A percentile compares a stretch with the other conserved stretches of the same genome.
These are phyloP conservation scores for Drosophila mimetica DNA, from an alignment of 2,888 invertebrate genomes.

Conservation along the genomic window DNA sequence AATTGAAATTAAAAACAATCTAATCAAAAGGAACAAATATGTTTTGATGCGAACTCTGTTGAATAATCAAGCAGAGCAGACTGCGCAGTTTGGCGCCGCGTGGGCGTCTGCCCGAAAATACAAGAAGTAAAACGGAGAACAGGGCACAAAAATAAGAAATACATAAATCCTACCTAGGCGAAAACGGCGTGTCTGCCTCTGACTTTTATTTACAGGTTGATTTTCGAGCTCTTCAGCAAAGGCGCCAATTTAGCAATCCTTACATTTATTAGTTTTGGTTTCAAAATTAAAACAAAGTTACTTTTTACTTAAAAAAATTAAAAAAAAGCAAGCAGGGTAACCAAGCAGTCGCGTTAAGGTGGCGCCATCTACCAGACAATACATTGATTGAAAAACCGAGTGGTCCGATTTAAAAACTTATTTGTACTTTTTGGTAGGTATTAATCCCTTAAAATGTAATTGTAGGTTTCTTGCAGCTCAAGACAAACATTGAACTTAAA, in stretches of 20 bases:
- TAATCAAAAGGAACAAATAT: constrained; percentile 8
- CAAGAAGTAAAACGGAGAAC: constrained; percentile 39
- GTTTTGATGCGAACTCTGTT: constrained; percentile 47
- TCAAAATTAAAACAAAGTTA: no score
- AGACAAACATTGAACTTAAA: no score
- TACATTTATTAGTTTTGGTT: no score
- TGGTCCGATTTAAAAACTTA: no score
- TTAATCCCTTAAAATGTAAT: no score
- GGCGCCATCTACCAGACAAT: no score
- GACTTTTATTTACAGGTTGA: constrained; percentile 74
- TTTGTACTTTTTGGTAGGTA: no score
- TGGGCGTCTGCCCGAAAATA: constrained; percentile 70
- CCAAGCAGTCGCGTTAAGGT: no score
- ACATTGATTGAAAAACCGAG: no score
- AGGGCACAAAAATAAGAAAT: constrained; percentile 29
- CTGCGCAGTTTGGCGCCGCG: constrained; percentile 65
- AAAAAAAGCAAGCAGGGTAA: no score
- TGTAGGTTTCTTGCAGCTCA: no score
- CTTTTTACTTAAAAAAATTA: no score
- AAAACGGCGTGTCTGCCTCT: constrained; percentile 40
- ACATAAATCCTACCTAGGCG: constrained; percentile 49
- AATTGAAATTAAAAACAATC: neutral
- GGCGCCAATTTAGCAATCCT: neutral
- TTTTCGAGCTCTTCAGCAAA: constrained; percentile 13
- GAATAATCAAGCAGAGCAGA: constrained; percentile 57